Evolutionary conservation across 2,113 vertebrate genomes (phyloP).

Genomic region (Xiphophorus couchianus): DNA sequence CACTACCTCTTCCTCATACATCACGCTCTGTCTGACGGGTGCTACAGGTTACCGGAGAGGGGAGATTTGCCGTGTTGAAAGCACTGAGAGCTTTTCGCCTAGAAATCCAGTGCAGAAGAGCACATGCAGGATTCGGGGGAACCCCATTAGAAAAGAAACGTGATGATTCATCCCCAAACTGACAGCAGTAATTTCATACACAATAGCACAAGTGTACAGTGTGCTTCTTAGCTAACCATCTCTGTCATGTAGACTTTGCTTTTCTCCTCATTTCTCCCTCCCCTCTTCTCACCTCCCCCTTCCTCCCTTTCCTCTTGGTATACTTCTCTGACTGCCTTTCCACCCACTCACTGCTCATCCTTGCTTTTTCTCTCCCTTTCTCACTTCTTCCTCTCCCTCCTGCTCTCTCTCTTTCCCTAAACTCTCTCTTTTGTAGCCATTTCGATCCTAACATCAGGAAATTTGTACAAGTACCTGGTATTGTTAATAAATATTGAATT

Average conservation of each 20-base stretch:
- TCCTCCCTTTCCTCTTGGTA: conserved; percentile 20
- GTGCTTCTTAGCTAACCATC: conserved; percentile 12
- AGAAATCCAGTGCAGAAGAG: not conserved
- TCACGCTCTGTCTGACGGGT: not conserved
- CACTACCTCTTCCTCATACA: conserved; percentile 26
- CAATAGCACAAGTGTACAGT: not conserved
- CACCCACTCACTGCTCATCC: conserved; percentile 37
- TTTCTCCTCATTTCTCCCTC: conserved; percentile 30
- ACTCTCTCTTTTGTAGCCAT: conserved; percentile 5
- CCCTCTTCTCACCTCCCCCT: conserved; percentile 36
- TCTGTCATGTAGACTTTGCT: conserved; percentile 9
- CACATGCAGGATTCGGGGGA: conserved; percentile 13
- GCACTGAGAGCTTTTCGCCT: not conserved
- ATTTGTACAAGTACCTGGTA: not conserved
- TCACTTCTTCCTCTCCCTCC: conserved; percentile 14
- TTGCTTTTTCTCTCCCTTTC: conserved; percentile 8
- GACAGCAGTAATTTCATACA: conserved; percentile 35
- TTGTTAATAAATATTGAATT: not conserved
- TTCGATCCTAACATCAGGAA: not conserved
- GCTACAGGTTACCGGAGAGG: not conserved
- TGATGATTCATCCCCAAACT: conserved; percentile 27
- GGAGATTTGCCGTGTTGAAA: not conserved
- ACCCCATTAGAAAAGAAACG: conserved; percentile 14
- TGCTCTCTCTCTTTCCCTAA: not conserved
- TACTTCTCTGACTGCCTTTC: conserved; percentile 31